Base-by-base conservation (phyloP, 2,888 invertebrate species). In the Cybosia mesomella region DNA sequence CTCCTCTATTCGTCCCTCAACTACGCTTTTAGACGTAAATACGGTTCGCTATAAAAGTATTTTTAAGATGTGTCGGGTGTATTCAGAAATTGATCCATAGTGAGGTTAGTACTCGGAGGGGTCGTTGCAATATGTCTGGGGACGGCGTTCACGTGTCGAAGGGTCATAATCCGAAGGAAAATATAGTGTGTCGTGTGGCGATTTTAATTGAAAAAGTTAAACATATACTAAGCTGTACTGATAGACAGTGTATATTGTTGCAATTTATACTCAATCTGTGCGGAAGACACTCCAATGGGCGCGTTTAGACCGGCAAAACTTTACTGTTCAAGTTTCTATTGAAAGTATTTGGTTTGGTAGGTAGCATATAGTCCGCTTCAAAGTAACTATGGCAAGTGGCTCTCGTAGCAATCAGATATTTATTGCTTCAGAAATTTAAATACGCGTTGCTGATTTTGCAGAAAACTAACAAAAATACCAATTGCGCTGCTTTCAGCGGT, bases 81-180 rank as follows among this genome's bases (percentile, higher is more conserved):
- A 89, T 91, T 89, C 88, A 89, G 87, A 91, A 90, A 91, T 90
- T 91, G 91, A 91, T 91, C 89, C 86, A 80, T 81, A 86, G 87
- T 84, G 85, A 89, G 91, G 92, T 91, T 91, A 90, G 83, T 85
- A 86, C 85, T 81, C 89, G 75, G 85, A 89, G 91, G 91, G 91
- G 86, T 81, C 78, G 83, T 78, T 84, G 87, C 91, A 90, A 91
- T 91, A 91, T 90, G 92, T 90, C 87, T 88, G 82, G 85, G 82
- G 81, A 87, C 90, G 90, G 87, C 82, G 83, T 81, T 88, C 89
- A 89, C 89, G 89, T 91, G 91, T 83, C 91, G 88, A 88, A 90
- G 93, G 94, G 94, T 84, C 87, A 91, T 92, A 92, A 93, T 92
- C 93, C 91, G 80, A 78, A 77, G 85, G 89, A 91, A 91, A 91